Evolutionary conservation across 1,140 invertebrate species (phyloP).

Genomic region (Halictus rubicundus): DNA sequence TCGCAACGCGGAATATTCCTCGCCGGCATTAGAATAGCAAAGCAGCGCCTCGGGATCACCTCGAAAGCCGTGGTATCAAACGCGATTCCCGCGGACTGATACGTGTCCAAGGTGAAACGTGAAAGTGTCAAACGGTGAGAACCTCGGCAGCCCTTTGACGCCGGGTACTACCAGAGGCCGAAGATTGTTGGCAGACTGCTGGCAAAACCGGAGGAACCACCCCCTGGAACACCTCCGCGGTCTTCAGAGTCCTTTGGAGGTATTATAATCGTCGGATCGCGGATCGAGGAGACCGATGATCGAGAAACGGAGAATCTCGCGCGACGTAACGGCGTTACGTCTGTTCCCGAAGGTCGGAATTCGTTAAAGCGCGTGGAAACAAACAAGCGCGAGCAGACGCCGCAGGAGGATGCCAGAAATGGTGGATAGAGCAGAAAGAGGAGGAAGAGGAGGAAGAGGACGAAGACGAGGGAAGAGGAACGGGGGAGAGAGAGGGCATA

Average conservation of each 20-base stretch:
- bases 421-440: conserved; percentile 27
- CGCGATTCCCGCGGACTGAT: background rate
- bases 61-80: background rate
- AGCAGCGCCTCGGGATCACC: background rate
- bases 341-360: conserved; percentile 55
- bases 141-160: too few species aligned
- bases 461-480: background rate
- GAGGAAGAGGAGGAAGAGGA: conserved; percentile 5
- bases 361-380: conserved; percentile 67
- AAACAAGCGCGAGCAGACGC: conserved; percentile 59
- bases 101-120: background rate
- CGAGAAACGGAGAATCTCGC: conserved; percentile 6
- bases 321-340: conserved; percentile 58
- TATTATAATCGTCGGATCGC: background rate
- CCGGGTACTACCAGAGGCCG: too few species aligned
- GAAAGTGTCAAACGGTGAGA: background rate
- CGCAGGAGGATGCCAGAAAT: conserved; percentile 52
- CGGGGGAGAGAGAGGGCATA: too few species aligned
- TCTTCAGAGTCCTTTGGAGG: too few species aligned
- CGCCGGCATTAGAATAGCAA: conserved; percentile 52
- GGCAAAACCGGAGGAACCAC: background rate
- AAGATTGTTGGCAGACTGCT: too few species aligned
- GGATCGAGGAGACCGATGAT: background rate
- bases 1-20: conserved; percentile 34
- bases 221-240: too few species aligned